Base-by-base conservation (phyloP, 2,888 invertebrate species). In the Diabrotica balteata region DNA sequence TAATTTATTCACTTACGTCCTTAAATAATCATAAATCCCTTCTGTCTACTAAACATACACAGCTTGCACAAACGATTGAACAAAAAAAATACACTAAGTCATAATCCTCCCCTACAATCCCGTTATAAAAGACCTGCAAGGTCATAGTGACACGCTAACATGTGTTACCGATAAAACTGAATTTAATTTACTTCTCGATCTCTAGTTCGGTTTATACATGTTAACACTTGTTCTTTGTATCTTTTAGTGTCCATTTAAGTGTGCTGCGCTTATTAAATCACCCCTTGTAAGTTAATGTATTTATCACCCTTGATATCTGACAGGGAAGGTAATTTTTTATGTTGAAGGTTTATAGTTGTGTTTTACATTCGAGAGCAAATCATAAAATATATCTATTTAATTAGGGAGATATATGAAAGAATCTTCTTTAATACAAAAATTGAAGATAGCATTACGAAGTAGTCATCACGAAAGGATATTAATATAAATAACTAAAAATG, bases 51-150 rank as follows among this genome's bases (percentile, higher is more conserved):
- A 60, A 7, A 50, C 9, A n/a, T 51, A 60, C 60, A 60, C 43
- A 58, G 64, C 44, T 58, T 8, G 52, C 58, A 64, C 58, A 64
- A 63, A 57, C 61, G 47, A 55, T 59, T 57, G 46, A 66, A 55
- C 52, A 63, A 64, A 67, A 70, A 67, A 66, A 76, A 77, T 77
- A 77, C 79, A 78, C 77, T 79, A 77, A 79, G 78, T 79, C 78
- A 80, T 80, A 80, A 80, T 80, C 79, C 78, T 72, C 76, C 75
- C 74, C 72, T 74, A 72, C 69, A 69, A 75, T 72, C 72, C 67
- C 69, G 71, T 70, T 73, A 76, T 75, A 79, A 79, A 77, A 75
- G 73, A 78, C 64, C 64, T 64, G 64, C 64, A 42, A 64, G 51
- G 64, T 64, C 64, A 55, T 42, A 64, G 69, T 79, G 74, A 55